Percentiles rank a stretch among this genome's conserved stretches.
phyloP scores from a whole-genome alignment of 2,888 invertebrate species.

The Tenodera sinensis region DNA sequence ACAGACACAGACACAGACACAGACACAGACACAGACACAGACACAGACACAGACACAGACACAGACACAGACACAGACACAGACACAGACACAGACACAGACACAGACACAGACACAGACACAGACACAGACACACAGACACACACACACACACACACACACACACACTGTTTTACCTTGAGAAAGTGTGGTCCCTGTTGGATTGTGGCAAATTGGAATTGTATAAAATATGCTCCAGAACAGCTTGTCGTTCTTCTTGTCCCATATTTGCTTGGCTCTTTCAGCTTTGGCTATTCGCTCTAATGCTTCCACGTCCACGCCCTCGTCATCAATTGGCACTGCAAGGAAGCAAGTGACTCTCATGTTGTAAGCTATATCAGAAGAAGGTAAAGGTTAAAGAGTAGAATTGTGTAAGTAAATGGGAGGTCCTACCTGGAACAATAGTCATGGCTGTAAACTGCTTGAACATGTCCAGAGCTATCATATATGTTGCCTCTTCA shows the following conservation, averaged over 20 bases:
- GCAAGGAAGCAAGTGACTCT: neutral
- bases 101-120: too few relatives aligned
- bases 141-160: too few relatives aligned
- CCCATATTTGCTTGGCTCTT: slow-evolving; percentile 37
- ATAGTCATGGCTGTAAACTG: slow-evolving; percentile 53
- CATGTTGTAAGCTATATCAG: too few relatives aligned
- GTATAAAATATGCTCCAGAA: slow-evolving; percentile 56
- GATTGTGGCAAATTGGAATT: slow-evolving; percentile 58
- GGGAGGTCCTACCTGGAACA: slow-evolving; percentile 44
- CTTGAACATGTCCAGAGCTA: slow-evolving; percentile 53
- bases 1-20: too few relatives aligned
- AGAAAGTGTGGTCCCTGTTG: slow-evolving; percentile 52
- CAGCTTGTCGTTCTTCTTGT: slow-evolving; percentile 43
- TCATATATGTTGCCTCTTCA: slow-evolving; percentile 63
- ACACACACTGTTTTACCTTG: slow-evolving; percentile 40
- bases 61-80: too few relatives aligned
- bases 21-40: too few relatives aligned
- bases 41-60: too few relatives aligned
- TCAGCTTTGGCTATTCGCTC: slow-evolving; percentile 45
- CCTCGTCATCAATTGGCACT: slow-evolving; percentile 53
- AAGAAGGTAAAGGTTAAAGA: too few relatives aligned
- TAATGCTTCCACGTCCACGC: slow-evolving; percentile 50
- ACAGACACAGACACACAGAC: too few relatives aligned
- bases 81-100: too few relatives aligned
- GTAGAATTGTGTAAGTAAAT: neutral